Conservation (phyloP, 2,888 invertebrate genomes). For the Drosophila testacea region DNA sequence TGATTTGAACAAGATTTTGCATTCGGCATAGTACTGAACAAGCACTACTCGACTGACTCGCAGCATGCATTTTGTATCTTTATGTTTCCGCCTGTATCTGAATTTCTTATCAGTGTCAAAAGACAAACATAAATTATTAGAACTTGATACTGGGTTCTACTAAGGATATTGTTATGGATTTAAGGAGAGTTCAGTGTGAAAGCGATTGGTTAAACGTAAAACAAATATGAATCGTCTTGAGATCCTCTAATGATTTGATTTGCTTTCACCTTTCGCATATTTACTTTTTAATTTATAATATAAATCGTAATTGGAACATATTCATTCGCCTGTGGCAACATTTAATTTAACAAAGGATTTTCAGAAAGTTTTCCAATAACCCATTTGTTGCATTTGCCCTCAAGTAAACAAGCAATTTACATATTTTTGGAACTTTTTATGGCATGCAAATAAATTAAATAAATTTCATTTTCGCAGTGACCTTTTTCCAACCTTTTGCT, state of each 20-base stretch:
- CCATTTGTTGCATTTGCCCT: constrained; percentile 27
- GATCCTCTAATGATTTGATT: background rate
- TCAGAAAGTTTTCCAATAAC: constrained; percentile 26
- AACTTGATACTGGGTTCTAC: background rate
- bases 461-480: constrained; percentile 35
- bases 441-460: constrained; percentile 40
- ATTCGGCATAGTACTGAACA: background rate
- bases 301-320: constrained; percentile 10
- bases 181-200: background rate
- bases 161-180: background rate
- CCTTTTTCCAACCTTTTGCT: constrained; percentile 46
- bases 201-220: background rate
- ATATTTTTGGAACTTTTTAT: constrained; percentile 39
- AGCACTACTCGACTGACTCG: background rate
- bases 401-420: constrained; percentile 37
- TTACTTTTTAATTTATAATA: constrained; percentile 14
- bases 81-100: background rate
- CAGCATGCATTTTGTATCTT: background rate
- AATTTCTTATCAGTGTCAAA: background rate
- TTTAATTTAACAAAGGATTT: constrained; percentile 38
- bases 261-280: constrained; percentile 3
- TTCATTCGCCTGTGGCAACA: constrained; percentile 5
- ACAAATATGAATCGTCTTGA: background rate
- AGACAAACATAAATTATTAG: no score
- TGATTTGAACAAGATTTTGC: constrained; percentile 17